phyloP scores from a whole-genome alignment of 2,888 invertebrate genomes.

The Drosophila sordidula region DNA sequence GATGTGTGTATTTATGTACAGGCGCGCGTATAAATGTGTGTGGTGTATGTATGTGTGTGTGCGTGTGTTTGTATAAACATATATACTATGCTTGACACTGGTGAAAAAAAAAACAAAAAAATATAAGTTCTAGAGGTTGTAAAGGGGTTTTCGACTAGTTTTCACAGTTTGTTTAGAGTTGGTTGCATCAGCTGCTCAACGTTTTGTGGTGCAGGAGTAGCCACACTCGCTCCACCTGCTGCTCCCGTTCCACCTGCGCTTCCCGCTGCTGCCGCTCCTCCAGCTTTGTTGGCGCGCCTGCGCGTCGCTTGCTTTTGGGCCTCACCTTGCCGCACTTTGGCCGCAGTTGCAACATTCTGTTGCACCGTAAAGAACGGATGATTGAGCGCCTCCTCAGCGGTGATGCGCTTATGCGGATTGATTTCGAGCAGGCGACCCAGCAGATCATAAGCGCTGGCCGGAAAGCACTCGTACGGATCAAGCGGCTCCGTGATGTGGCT shows the following conservation, averaged over 20 bases:
- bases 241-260: not conserved
- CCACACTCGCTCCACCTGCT: not conserved
- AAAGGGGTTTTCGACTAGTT: constrained; percentile 50
- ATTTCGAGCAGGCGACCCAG: constrained; percentile 90
- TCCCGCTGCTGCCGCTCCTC: not conserved
- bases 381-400: constrained; percentile 90
- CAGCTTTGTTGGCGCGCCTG: constrained; percentile 43
- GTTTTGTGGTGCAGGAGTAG: not conserved
- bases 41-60: not conserved
- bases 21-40: constrained; percentile 5
- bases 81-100: constrained; percentile 42
- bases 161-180: constrained; percentile 49
- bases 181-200: constrained; percentile 29
- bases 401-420: constrained; percentile 90
- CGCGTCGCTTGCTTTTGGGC: constrained; percentile 30
- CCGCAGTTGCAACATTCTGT: not conserved
- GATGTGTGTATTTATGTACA: constrained; percentile 4
- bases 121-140: constrained; percentile 18
- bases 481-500: constrained; percentile 75
- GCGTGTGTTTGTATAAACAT: constrained; percentile 15
- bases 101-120: constrained; percentile 14
- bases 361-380: constrained; percentile 89
- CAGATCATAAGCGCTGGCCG: constrained; percentile 90
- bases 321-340: constrained; percentile 1
- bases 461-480: constrained; percentile 86